Conservation (phyloP, 2,113 vertebrate genomes). For the Notechis scutatus region DNA sequence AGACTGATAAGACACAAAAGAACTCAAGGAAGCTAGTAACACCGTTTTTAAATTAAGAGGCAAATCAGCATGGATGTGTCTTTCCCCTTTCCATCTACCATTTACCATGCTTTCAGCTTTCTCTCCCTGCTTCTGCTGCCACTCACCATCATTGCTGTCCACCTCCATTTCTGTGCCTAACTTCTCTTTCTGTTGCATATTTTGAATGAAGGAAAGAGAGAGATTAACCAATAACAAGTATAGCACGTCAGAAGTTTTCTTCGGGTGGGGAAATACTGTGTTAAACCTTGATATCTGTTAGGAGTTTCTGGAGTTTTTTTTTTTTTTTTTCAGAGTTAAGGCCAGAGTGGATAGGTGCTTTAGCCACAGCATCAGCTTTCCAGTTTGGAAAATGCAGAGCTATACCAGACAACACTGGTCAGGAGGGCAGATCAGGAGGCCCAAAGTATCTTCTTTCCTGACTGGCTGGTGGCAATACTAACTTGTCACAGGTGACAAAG, state of each 20-base stretch:
- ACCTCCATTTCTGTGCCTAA: neutral
- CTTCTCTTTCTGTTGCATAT: neutral
- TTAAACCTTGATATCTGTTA: neutral
- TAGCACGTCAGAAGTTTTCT: neutral
- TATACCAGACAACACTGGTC: neutral
- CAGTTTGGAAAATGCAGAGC: neutral
- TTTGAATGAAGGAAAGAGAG: neutral
- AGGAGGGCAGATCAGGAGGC: neutral
- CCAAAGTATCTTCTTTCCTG: neutral
- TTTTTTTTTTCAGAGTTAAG: neutral
- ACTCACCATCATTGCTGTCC: no score
- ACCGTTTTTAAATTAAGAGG: neutral
- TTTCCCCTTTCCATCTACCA: neutral
- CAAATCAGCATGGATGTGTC: neutral
- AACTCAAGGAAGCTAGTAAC: neutral
- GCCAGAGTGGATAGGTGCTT: no score
- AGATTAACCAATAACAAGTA: neutral
- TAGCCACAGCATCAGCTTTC: neutral
- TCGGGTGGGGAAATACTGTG: neutral
- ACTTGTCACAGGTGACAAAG: neutral
- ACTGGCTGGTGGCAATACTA: neutral
- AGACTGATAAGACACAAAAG: constrained; percentile 40
- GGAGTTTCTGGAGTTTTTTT: neutral
- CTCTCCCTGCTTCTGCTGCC: neutral
- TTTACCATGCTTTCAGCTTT: neutral